Conservation (phyloP, 2,888 invertebrate species). For the Pardosa pseudoannulata region DNA sequence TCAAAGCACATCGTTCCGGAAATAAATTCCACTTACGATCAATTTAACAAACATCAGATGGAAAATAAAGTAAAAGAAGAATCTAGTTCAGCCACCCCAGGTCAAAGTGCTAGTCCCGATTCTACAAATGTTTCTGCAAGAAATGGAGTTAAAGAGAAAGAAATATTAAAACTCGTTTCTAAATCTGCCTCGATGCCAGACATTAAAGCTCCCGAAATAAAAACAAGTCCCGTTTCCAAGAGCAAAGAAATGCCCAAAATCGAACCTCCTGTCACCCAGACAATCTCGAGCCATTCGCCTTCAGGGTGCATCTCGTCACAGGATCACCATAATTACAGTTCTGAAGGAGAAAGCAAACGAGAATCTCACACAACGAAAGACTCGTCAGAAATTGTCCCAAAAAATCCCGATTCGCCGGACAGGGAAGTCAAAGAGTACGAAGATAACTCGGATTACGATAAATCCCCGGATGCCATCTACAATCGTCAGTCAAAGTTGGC, state of each 20-base stretch:
- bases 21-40: background rate
- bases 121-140: background rate
- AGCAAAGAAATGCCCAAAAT: background rate
- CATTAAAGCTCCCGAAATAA: background rate
- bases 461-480: constrained; percentile 45
- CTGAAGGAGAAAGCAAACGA: background rate
- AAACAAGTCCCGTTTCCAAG: background rate
- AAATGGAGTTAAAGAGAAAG: background rate
- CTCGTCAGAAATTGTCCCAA: background rate
- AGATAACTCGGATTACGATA: constrained; percentile 29
- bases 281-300: no score
- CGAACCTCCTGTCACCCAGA: no score
- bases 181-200: background rate
- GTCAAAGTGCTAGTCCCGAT: background rate
- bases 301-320: no score
- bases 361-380: background rate
- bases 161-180: background rate
- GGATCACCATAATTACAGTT: no score
- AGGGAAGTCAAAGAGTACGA: background rate
- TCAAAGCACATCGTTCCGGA: background rate
- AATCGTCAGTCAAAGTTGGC: constrained; percentile 64
- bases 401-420: background rate
- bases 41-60: background rate
- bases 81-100: background rate
- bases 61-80: background rate